Base-by-base conservation (phyloP, 2,113 vertebrate genomes). In the Pelobates fuscus region DNA sequence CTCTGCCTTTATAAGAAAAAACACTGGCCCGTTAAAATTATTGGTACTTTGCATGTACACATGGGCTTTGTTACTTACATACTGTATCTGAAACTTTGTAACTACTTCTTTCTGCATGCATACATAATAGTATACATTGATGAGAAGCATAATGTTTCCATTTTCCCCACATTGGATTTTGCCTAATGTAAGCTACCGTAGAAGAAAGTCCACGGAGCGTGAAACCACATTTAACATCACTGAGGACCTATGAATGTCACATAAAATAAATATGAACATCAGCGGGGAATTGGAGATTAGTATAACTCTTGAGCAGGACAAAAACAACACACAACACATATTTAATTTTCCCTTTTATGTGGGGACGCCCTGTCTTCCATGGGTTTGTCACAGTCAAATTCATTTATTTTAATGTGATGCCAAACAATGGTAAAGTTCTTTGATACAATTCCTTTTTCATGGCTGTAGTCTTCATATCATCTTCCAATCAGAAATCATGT, bases 201-300 rank as follows among this genome's bases (percentile, higher is more conserved):
- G 15, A 43, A 73, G 15, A 26, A 44, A 26, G 30, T 1, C 57
- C 15, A 3, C 5, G 15, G 14, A 26, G 68, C 46, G 54, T 20
- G 30, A 65, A 63, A 55, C 20, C 70, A n/a, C 29, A 20, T 49
- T 7, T 37, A 65, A 29, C 71, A 66, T 74, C 61, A 74, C 62
- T 43, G 30, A 27, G 20, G 41, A 61, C 57, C 49, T 57, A 49
- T 15, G 32, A 66, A 66, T 58, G 37, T 74, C 29, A 43, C 30
- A 65, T 57, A n/a, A 43, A 14, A 57, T 8, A 14, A 23, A 49
- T 25, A 44, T 66, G 62, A 58, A 57, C 49, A 26, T 46, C 18
- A 20, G 21, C 69, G 23, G 6, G 17, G 32, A 70, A 61, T 73
- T 24, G 26, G 71, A 66, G 61, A 66, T 67, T 44, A 57, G 62